Conservation (phyloP, 2,113 vertebrate species). For the Menura novaehollandiae region DNA sequence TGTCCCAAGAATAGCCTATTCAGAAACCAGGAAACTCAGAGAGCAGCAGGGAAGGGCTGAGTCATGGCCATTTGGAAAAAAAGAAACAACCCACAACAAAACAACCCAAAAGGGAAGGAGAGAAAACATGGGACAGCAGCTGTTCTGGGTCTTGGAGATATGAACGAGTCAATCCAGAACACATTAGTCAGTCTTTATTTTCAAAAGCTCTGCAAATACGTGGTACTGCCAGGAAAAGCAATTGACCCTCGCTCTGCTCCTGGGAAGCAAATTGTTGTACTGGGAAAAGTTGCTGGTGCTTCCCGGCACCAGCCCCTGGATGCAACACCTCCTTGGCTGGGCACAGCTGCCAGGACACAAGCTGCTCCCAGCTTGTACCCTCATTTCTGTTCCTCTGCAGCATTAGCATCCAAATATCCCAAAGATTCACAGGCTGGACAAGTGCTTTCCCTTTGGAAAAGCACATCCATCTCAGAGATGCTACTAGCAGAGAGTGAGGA, state of each 20-base stretch:
- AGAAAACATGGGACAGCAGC: not conserved
- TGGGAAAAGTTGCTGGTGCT: not conserved
- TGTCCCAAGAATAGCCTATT: constrained; percentile 35
- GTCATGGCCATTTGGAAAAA: not conserved
- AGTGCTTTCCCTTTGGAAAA: not conserved
- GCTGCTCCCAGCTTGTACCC: not conserved
- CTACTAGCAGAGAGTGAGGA: not conserved
- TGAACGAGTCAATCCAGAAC: not conserved
- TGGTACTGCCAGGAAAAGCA: not conserved
- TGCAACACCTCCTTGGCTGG: accelerated
- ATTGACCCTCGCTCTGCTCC: not conserved
- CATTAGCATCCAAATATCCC: not conserved
- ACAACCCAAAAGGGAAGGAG: not conserved
- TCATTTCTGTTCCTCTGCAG: not conserved
- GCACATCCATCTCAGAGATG: not conserved
- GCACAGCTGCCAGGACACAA: not conserved
- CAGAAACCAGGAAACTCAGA: constrained; percentile 29
- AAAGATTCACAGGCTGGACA: not conserved
- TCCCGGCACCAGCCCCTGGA: not conserved
- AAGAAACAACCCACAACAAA: not conserved
- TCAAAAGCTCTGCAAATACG: not conserved
- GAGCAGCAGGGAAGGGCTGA: constrained; percentile 47
- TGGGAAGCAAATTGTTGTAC: not conserved
- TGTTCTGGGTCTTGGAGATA: not conserved
- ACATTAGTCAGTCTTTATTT: not conserved